Evolutionary conservation across 2,888 invertebrate genomes (phyloP).

Genomic region (Leuctra nigra): DNA sequence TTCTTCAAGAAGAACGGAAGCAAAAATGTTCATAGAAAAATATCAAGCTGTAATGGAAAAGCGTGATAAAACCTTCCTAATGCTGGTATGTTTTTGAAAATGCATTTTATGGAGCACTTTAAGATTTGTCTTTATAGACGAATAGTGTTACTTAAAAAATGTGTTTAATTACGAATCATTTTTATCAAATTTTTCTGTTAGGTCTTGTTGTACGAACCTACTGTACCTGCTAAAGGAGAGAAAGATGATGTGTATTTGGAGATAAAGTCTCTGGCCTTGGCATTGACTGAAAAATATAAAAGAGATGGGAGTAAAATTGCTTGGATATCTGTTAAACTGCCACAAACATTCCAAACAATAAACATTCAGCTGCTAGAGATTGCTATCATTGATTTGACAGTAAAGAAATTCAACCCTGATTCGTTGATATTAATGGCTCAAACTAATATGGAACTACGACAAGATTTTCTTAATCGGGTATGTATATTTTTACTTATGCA

Average conservation of each 20-base stretch:
- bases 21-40: constrained; percentile 59
- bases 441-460: constrained; percentile 60
- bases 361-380: constrained; percentile 41
- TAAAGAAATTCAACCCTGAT: constrained; percentile 64
- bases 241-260: constrained; percentile 51
- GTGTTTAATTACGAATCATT: too few species aligned
- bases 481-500: too few species aligned
- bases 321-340: constrained; percentile 62
- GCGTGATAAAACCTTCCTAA: constrained; percentile 70
- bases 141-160: too few species aligned
- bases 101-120: too few species aligned
- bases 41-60: constrained; percentile 66
- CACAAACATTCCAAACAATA: constrained; percentile 36
- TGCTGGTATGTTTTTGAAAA: constrained; percentile 57
- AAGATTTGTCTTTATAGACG: too few species aligned
- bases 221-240: constrained; percentile 55
- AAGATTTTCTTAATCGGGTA: constrained; percentile 86
- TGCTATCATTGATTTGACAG: constrained; percentile 58
- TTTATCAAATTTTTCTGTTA: too few species aligned
- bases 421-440: constrained; percentile 63
- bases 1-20: constrained; percentile 48
- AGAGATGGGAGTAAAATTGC: constrained; percentile 59
- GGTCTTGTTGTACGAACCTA: constrained; percentile 58
- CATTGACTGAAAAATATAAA: constrained; percentile 56
- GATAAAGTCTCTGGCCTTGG: constrained; percentile 56